Evolutionary conservation across 2,888 invertebrate genomes (phyloP).

Genomic region (Noctua comes): DNA sequence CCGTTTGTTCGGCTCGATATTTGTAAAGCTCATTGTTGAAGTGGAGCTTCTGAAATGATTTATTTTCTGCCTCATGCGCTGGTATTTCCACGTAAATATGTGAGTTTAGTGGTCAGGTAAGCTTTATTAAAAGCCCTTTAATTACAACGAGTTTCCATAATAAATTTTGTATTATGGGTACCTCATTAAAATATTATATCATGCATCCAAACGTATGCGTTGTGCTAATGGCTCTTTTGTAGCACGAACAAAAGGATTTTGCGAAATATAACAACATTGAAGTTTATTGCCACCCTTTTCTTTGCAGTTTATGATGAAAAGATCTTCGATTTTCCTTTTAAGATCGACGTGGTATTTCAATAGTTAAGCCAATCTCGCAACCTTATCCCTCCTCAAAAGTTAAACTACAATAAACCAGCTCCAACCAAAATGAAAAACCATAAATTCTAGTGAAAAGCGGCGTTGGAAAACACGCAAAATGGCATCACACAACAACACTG

Average conservation of each 20-base stretch:
- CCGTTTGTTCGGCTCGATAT: neutral
- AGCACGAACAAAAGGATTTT: neutral
- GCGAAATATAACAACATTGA: neutral
- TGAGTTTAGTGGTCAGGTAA: constrained; percentile 45
- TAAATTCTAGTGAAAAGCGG: constrained; percentile 50
- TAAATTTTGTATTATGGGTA: constrained; percentile 12
- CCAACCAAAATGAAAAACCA: constrained; percentile 8
- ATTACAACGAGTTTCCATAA: constrained; percentile 26
- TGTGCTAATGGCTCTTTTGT: constrained; percentile 11
- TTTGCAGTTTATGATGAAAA: neutral
- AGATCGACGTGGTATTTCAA: constrained; percentile 1
- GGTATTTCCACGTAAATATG: constrained; percentile 52
- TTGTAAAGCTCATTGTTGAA: neutral
- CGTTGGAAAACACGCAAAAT: constrained; percentile 31
- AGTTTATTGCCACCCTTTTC: neutral
- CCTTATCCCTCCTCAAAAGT: neutral
- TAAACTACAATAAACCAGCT: constrained; percentile 12
- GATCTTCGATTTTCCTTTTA: neutral
- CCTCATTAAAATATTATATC: neutral
- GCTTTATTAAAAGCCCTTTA: constrained; percentile 50
- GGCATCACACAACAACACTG: constrained; percentile 13
- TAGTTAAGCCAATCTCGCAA: constrained; percentile 22
- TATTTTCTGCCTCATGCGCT: neutral
- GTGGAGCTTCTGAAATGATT: constrained; percentile 14
- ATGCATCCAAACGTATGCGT: neutral